Base-by-base conservation (phyloP, 2,888 invertebrate species). In the Polyploca ridens region DNA sequence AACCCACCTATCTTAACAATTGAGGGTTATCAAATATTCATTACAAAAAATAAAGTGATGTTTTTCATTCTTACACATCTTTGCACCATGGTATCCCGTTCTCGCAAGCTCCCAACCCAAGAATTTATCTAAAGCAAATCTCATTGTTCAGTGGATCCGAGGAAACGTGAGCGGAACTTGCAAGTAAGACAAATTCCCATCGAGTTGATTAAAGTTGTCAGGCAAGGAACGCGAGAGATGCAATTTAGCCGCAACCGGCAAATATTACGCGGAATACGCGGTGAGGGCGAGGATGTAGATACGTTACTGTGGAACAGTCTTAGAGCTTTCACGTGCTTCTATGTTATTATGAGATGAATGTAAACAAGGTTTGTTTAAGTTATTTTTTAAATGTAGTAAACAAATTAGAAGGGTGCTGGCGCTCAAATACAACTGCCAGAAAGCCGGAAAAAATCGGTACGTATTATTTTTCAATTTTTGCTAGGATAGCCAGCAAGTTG, bases 191-290 rank as follows among this genome's bases (percentile, higher is more conserved):
- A 85, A 90, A 91, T 90, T 90, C 86, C 87, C 88, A 90, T 89
- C 85, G 89, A 86, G 82, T 90, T 91, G 90, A 91, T 91, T 92
- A 90, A 91, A 91, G 85, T 89, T 89, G 89, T 88, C 89, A 87
- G 89, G 76, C 79, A 79, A 72, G 76, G 81, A 80, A 82, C 79
- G 82, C 79, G 73, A 76, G 82, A 81, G 86, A 88, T 90, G 90
- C 89, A 88, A 88, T 89, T 90, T 87, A 83, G 76, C 79, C 74
- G 73, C 81, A 74, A 70, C 69, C 66, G 68, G 68, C 70, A 70
- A 72, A 69, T 70, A 64, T 46, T 65, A 61, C 46, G 49, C 62
- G 41, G 61, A 38, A 61, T 44, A 61, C 41, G 41, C 13, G 41
- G 19, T 27, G 44, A 27, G 33, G 72, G 67, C 72, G 70, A 71